Evolutionary conservation across 2,113 vertebrate species (phyloP).

Genomic region (Archilochus colubris): DNA sequence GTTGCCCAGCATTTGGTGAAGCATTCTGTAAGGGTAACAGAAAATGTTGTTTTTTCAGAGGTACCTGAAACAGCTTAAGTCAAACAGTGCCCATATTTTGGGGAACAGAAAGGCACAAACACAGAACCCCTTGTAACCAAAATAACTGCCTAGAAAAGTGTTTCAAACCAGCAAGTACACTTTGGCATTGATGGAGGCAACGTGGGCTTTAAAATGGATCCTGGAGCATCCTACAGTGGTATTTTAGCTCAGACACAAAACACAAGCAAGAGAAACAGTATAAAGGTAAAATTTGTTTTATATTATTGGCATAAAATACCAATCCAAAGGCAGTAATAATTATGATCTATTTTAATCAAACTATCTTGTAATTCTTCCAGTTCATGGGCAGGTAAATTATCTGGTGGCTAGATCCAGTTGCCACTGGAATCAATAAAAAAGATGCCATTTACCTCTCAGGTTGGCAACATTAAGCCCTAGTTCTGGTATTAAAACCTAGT

Average conservation of each 20-base stretch:
- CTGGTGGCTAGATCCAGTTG: background rate
- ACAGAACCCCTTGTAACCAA: background rate
- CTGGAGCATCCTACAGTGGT: background rate
- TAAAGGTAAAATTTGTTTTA: background rate
- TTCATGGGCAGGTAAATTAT: slow-evolving; percentile 11
- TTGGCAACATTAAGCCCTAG: background rate
- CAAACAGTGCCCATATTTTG: background rate
- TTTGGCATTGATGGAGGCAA: background rate
- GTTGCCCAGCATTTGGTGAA: background rate
- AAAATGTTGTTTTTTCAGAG: slow-evolving; percentile 30
- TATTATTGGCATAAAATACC: background rate
- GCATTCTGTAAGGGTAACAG: background rate
- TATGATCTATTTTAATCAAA: slow-evolving; percentile 13
- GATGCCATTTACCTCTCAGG: background rate
- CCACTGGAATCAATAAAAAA: slow-evolving; percentile 1
- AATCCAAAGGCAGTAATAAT: slow-evolving; percentile 8
- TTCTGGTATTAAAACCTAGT: slow-evolving; percentile 37
- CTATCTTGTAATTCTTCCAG: background rate
- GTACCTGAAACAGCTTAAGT: background rate
- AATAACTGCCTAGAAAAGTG: background rate
- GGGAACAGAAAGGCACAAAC: slow-evolving; percentile 4
- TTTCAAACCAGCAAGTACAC: background rate
- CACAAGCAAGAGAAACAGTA: background rate
- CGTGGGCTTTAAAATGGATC: background rate
- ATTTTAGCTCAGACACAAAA: background rate